Evolutionary conservation across 35 echinoderm and acorn worm genomes (phyloP).

Genomic region (Stichopus chloronotus): DNA sequence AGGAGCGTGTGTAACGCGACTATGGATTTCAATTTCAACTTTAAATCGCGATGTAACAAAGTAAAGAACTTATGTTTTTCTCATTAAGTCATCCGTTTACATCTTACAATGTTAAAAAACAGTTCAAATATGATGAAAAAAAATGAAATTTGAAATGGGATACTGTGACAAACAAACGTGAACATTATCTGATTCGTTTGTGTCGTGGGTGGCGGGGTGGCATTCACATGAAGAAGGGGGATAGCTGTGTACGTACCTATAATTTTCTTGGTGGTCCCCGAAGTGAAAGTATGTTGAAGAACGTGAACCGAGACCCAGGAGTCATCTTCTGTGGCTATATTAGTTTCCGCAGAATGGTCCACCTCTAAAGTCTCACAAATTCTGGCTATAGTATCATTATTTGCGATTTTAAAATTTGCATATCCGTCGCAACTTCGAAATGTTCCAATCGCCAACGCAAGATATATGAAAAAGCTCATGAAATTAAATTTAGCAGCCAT

Average conservation of each 20-base stretch:
- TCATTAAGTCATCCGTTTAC: no score
- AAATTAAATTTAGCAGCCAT: neutral
- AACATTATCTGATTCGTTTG: no score
- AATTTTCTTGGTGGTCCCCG: conserved; percentile 29
- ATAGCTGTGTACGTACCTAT: neutral
- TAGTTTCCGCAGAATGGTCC: neutral
- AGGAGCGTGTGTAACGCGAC: no score
- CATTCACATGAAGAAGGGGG: no score
- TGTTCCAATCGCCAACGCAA: neutral
- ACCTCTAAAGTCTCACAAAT: neutral
- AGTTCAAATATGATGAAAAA: no score
- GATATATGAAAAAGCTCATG: neutral
- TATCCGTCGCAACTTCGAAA: conserved; percentile 10
- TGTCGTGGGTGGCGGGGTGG: no score
- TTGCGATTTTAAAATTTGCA: neutral
- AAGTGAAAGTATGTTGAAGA: neutral
- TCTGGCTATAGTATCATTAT: neutral
- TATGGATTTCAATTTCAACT: no score
- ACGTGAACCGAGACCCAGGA: neutral
- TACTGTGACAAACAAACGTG: no score
- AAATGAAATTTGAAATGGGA: no score
- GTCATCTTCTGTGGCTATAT: neutral
- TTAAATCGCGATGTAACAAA: no score
- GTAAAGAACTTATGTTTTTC: no score
- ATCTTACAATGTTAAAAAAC: no score